Evolutionary conservation across 2,888 invertebrate genomes (phyloP).

Genomic region (Hydrotaea diabolus): DNA sequence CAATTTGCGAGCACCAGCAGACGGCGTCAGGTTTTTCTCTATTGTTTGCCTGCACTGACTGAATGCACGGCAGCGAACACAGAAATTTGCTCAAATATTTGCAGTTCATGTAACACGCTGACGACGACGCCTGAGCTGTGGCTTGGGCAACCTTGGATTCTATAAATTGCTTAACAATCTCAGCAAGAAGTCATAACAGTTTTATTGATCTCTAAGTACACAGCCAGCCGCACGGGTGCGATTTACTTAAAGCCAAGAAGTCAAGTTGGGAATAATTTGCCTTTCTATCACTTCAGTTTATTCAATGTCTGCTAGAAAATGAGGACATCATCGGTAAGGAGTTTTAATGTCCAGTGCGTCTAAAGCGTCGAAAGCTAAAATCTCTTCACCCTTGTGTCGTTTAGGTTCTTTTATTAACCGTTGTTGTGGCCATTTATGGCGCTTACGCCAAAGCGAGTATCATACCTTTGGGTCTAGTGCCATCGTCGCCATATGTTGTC

Average conservation of each 20-base stretch:
- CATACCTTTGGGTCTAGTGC: constrained; percentile 50
- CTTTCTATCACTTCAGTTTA: background rate
- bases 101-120: too few species aligned
- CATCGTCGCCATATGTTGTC: constrained; percentile 46
- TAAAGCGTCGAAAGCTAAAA: background rate
- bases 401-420: constrained; percentile 62
- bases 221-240: constrained; percentile 21
- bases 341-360: background rate
- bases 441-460: constrained; percentile 51
- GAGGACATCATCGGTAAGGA: constrained; percentile 67
- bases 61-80: background rate
- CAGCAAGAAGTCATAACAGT: constrained; percentile 59
- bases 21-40: background rate
- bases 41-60: background rate
- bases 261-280: background rate
- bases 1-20: background rate
- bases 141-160: constrained; percentile 51
- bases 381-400: background rate
- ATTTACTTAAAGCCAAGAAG: background rate
- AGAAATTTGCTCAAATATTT: background rate
- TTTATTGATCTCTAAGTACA: constrained; percentile 58
- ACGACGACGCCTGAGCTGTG: background rate
- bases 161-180: constrained; percentile 61
- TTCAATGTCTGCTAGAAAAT: constrained; percentile 51
- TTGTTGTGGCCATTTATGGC: constrained; percentile 60